phyloP scores from a whole-genome alignment of 2,113 vertebrate genomes.

The Pluvianellus socialis region DNA sequence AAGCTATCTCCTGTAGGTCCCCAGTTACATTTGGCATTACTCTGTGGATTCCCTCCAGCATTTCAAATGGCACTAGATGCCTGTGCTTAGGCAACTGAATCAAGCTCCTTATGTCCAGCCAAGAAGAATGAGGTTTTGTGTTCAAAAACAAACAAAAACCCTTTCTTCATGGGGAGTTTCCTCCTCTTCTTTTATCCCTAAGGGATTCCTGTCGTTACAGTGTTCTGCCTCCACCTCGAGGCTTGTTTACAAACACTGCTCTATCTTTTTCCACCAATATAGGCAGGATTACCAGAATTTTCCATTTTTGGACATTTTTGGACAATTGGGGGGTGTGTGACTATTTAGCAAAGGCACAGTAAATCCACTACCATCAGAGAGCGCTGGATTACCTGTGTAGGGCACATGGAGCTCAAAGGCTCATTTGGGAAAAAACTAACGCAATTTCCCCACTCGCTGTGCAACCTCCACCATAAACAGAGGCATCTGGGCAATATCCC shows the following conservation, averaged over 20 bases:
- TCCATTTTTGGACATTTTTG: neutral
- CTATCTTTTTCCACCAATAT: neutral
- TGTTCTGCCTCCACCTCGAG: neutral
- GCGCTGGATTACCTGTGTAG: neutral
- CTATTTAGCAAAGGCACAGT: neutral
- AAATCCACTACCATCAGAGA: neutral
- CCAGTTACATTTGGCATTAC: neutral
- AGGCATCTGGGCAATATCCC: neutral
- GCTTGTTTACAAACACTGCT: neutral
- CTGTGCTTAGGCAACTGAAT: neutral
- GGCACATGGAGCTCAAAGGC: neutral
- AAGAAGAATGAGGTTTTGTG: neutral
- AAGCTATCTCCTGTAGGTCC: neutral
- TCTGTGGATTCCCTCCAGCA: neutral
- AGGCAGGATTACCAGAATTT: neutral
- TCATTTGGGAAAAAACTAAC: neutral
- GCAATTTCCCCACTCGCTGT: neutral
- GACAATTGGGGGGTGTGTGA: neutral
- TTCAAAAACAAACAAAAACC: neutral
- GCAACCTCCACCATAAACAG: neutral
- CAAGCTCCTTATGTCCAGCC: neutral
- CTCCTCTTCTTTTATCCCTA: neutral
- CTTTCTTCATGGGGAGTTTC: neutral
- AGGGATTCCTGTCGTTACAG: neutral
- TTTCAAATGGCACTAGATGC: neutral